Evolutionary conservation across 64 coral and sea anemone genomes (phyloP), one percentile per base, ranked within the genome.

Genomic region (Stylophora pistillata): DNA sequence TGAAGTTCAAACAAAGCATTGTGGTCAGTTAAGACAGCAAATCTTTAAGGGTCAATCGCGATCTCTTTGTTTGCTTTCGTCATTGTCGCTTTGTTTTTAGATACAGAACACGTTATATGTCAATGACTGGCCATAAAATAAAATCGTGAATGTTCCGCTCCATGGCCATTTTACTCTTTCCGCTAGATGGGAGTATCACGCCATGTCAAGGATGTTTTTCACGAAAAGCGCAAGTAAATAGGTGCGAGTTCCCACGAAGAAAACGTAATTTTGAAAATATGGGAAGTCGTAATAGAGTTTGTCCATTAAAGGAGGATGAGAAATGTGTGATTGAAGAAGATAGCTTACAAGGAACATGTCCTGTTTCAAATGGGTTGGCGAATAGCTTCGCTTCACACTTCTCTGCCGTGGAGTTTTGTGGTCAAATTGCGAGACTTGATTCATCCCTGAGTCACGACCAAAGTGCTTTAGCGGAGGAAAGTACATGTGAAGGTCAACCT

Each of bases 271-370:
- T 9, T 63, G 64, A 21, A 69, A 69, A 83, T 69, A 79, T 69
- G 80, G 62, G 23, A 4, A 84, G 80, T 37, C 80, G 63, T 37
- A 84, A 84, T 34, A 70, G 62, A 54, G 80, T 79, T 1, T 79
- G 57, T 79, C 77, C 77, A 18, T 17, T 79, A 56, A 13, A 60
- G 4, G 21, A 16, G 1, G 55, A 79, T 13, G 77, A 30, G 26
- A 57, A 79, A 16, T 9, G 17, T 31, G 56, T 4, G 7, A 47
- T 29, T 16, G 26, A 60, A 29, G 56, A 60, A 7, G 31, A 30
- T 1, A 56, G 30, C 57, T 27, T 59, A 0, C 25, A 13, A 31
- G 26, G 25, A 79, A 29, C 55, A 16, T 33, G 54, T 53, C 18
- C 62, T 37, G 17, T 69, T 52, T 3, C 61, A 27, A 65, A 47